Evolutionary conservation across 2,113 vertebrate species (phyloP).

Genomic region (Lycaon pictus): DNA sequence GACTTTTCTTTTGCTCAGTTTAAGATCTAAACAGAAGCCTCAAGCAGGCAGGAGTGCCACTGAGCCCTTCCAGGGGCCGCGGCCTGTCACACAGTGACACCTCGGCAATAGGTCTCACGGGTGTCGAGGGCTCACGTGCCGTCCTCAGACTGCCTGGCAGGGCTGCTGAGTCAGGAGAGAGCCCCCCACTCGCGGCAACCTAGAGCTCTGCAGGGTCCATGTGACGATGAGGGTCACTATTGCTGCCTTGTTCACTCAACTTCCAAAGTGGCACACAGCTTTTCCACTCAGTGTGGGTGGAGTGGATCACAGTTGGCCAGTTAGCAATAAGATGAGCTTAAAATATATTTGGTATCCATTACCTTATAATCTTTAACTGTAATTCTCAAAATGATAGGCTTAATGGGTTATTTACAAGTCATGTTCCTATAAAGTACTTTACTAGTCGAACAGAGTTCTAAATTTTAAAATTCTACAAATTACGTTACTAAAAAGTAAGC

Average conservation of each 20-base stretch:
- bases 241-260: not conserved
- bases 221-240: not conserved
- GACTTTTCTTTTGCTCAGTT: not conserved
- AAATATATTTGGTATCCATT: not conserved
- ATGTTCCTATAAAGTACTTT: not conserved
- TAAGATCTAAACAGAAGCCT: not conserved
- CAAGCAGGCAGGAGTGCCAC: not conserved
- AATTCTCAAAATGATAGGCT: not conserved
- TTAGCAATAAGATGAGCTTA: not conserved
- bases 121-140: not conserved
- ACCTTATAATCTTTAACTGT: not conserved
- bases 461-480: not conserved
- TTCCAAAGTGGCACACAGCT: no score
- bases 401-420: not conserved
- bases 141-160: not conserved
- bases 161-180: not conserved
- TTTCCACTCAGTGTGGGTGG: not conserved
- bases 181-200: not conserved
- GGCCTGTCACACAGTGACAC: not conserved
- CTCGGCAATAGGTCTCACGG: not conserved
- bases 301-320: not conserved
- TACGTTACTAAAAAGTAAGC: not conserved
- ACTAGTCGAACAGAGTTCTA: not conserved
- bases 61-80: not conserved
- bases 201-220: not conserved